A percentile compares a stretch with the other conserved stretches of the same genome.
Evolutionary conservation across 2,797 vertebrate species (phyloP).

Genomic region (Periophthalmus magnuspinnatus): DNA sequence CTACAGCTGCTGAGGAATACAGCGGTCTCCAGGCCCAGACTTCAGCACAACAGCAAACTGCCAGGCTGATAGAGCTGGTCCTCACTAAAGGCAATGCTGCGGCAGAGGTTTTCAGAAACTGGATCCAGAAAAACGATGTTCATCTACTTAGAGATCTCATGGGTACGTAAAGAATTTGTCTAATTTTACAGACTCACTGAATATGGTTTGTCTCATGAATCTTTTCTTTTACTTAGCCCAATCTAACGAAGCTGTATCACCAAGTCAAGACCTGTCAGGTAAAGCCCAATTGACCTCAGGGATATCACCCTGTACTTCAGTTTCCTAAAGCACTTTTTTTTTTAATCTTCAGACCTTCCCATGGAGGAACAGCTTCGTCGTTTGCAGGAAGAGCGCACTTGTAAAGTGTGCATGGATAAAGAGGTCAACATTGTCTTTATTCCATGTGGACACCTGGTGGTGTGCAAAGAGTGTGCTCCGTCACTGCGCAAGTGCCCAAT

Average conservation of each 20-base stretch:
- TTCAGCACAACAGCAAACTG: slow-evolving; percentile 87
- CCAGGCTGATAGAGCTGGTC: slow-evolving; percentile 88
- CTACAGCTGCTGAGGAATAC: slow-evolving; percentile 78
- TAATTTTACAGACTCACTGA: neutral
- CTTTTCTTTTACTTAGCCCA: slow-evolving; percentile 72
- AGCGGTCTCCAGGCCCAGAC: slow-evolving; percentile 88
- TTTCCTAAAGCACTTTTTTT: neutral
- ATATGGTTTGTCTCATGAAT: neutral
- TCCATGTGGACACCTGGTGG: slow-evolving; percentile 96
- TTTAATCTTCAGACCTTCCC: slow-evolving; percentile 84
- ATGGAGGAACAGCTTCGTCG: slow-evolving; percentile 95
- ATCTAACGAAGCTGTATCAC: slow-evolving; percentile 81
- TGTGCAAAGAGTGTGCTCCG: slow-evolving; percentile 95
- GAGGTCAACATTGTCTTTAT: slow-evolving; percentile 98
- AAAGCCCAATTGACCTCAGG: slow-evolving; percentile 26
- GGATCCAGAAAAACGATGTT: slow-evolving; percentile 89
- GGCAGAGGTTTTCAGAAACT: slow-evolving; percentile 90
- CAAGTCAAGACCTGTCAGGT: slow-evolving; percentile 85
- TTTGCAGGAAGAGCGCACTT: slow-evolving; percentile 94
- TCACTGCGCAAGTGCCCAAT: slow-evolving; percentile 95
- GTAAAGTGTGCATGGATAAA: slow-evolving; percentile 99
- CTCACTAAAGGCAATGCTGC: slow-evolving; percentile 92
- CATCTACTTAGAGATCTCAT: slow-evolving; percentile 90
- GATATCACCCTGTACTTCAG: no score
- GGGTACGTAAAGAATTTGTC: slow-evolving; percentile 63